These are phyloP conservation scores for Stichodactyla helianthus DNA, from an alignment of 64 coral and sea anemone species.

Conservation along the genomic window DNA sequence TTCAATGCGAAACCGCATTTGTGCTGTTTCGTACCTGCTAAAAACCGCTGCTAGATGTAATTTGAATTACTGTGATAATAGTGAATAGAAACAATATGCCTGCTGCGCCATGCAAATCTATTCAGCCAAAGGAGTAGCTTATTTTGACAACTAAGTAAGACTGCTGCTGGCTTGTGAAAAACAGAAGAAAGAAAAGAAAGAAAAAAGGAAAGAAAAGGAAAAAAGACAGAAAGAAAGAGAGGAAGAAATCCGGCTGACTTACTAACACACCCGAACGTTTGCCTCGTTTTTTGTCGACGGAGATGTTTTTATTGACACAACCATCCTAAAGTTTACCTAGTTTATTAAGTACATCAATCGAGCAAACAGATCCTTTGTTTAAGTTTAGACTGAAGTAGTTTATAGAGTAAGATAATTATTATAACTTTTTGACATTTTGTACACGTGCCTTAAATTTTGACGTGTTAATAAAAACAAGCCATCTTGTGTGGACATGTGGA, in stretches of 20 bases:
- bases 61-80: neutral
- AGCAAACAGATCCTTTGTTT: neutral
- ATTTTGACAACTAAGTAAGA: neutral
- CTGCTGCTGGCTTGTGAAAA: neutral
- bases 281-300: no score
- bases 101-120: neutral
- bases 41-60: neutral
- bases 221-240: no score
- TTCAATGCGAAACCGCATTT: neutral
- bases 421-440: neutral
- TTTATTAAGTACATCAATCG: neutral
- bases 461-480: no score
- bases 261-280: no score
- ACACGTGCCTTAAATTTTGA: neutral
- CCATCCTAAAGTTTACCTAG: neutral
- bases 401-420: neutral
- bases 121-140: neutral
- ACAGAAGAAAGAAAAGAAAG: no score
- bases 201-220: no score
- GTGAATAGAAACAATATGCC: conserved; percentile 1
- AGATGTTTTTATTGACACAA: no score
- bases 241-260: no score
- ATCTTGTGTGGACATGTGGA: neutral
- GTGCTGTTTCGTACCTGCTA: neutral
- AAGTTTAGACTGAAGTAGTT: neutral